Percentiles rank a stretch among this genome's conserved stretches.
These are phyloP conservation scores for Condylura cristata DNA, from an alignment of 2,113 vertebrate species.

Conservation along the genomic window DNA sequence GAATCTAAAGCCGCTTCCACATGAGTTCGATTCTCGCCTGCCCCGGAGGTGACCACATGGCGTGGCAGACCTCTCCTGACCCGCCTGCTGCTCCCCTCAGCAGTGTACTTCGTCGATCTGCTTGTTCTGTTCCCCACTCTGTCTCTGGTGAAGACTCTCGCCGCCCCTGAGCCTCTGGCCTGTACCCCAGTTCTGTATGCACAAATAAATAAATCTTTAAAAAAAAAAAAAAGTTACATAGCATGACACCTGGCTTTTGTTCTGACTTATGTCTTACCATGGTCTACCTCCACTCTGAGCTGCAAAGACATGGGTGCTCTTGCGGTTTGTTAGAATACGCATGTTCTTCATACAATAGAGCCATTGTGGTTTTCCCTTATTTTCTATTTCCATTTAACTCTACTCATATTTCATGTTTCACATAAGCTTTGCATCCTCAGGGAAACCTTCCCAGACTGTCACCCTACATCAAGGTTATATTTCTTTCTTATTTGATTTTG, in stretches of 20 bases:
- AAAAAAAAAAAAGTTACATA: too few relatives aligned
- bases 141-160: too few relatives aligned
- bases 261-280: background rate
- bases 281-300: background rate
- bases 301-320: background rate
- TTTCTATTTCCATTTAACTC: background rate
- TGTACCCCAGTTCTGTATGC: too few relatives aligned
- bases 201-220: too few relatives aligned
- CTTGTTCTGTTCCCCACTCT: too few relatives aligned
- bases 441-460: background rate
- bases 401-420: background rate
- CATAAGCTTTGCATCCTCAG: background rate
- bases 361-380: background rate
- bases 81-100: too few relatives aligned
- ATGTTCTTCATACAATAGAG: background rate
- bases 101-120: too few relatives aligned
- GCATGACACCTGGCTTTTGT: background rate
- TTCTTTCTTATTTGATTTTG: constrained; percentile 49
- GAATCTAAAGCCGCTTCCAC: too few relatives aligned
- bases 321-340: background rate
- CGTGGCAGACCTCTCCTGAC: too few relatives aligned
- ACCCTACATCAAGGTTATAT: background rate
- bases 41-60: too few relatives aligned
- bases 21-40: too few relatives aligned
- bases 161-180: too few relatives aligned